A percentile compares a stretch with the other conserved stretches of the same genome.
These are phyloP conservation scores for Megalops cyprinoides DNA, from an alignment of 2,797 vertebrate genomes.

Conservation along the genomic window DNA sequence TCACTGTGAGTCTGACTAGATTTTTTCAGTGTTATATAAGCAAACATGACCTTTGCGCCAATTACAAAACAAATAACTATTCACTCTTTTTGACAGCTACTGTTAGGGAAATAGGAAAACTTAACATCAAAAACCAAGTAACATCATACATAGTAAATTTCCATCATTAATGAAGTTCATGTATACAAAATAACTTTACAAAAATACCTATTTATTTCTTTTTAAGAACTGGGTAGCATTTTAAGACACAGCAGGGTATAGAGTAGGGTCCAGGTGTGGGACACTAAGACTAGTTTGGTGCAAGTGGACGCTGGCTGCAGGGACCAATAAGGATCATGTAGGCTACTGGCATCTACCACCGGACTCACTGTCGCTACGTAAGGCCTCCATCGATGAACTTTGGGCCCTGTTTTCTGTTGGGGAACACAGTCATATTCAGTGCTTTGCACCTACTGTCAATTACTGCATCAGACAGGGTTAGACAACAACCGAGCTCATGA, in stretches of 20 bases:
- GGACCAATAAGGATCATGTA: background rate
- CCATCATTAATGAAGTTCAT: no score
- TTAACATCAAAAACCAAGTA: no score
- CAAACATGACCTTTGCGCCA: no score
- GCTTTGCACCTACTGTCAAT: background rate
- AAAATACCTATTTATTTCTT: no score
- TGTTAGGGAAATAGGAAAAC: no score
- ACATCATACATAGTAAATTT: no score
- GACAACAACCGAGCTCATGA: background rate
- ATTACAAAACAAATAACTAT: no score
- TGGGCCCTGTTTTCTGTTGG: slow-evolving; percentile 44
- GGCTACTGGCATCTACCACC: background rate
- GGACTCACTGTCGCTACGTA: slow-evolving; percentile 43
- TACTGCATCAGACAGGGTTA: background rate
- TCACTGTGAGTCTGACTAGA: no score
- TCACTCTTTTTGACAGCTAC: no score
- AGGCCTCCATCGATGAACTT: slow-evolving; percentile 50
- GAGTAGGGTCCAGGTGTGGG: background rate
- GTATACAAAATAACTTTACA: no score
- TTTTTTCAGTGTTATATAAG: no score
- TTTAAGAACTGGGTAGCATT: no score
- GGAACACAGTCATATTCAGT: slow-evolving; percentile 19
- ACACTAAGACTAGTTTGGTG: background rate
- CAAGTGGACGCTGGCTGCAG: background rate
- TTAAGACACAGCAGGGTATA: background rate